Evolutionary conservation across 2,888 invertebrate species (phyloP).

Genomic region (Acleris sparsana): DNA sequence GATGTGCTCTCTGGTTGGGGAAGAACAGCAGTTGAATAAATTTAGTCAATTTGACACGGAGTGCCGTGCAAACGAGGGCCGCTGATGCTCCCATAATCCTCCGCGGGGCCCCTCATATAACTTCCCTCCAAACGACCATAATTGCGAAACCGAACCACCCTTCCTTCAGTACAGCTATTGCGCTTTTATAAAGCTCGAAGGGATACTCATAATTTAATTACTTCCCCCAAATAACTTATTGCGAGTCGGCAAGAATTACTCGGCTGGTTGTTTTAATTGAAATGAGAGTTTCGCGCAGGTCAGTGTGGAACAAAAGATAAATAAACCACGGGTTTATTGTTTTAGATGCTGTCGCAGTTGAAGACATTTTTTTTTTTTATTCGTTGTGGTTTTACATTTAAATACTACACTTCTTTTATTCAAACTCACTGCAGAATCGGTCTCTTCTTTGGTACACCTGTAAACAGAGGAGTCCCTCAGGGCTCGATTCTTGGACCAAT

Average conservation of each 20-base stretch:
- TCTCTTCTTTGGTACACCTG: too few relatives aligned
- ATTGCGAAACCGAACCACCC: constrained; percentile 66
- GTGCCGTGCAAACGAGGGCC: constrained; percentile 37
- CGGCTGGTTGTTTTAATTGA: constrained; percentile 51
- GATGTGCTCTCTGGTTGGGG: constrained; percentile 61
- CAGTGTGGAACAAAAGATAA: not conserved
- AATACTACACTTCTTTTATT: too few relatives aligned
- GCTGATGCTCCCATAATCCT: constrained; percentile 24
- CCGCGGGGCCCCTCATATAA: constrained; percentile 30
- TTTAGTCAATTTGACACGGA: constrained; percentile 78
- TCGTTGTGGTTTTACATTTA: too few relatives aligned
- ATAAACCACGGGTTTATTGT: too few relatives aligned
- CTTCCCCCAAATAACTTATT: constrained; percentile 67
- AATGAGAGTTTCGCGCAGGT: constrained; percentile 41
- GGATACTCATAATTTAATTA: constrained; percentile 80
- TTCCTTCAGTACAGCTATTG: constrained; percentile 75
- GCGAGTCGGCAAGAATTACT: constrained; percentile 56
- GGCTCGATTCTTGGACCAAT: too few relatives aligned
- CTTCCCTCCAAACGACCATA: constrained; percentile 53
- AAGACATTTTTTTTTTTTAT: too few relatives aligned
- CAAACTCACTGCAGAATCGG: too few relatives aligned
- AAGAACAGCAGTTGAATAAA: constrained; percentile 74
- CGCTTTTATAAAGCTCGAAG: constrained; percentile 79
- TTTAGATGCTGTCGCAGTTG: too few relatives aligned
- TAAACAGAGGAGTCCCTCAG: too few relatives aligned